A percentile compares a stretch with the other conserved stretches of the same genome.
Evolutionary conservation across 2,797 vertebrate genomes (phyloP).

Genomic region (Micrastur ruficollis): DNA sequence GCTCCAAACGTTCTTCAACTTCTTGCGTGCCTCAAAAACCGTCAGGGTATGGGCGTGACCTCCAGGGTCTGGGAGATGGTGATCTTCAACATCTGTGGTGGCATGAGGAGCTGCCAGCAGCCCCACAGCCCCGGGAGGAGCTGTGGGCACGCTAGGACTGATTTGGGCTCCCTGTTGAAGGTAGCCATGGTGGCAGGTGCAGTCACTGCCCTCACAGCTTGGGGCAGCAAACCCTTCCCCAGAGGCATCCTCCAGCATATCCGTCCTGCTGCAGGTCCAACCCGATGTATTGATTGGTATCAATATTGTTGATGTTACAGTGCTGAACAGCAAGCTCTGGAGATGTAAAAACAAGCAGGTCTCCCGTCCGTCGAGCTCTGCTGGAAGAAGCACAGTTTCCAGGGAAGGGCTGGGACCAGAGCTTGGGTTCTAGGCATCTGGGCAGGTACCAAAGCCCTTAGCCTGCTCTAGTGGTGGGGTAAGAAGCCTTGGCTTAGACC

Average conservation of each 20-base stretch:
- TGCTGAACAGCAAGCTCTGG: background rate
- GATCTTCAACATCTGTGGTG: fast-evolving
- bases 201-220: background rate
- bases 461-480: background rate
- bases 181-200: background rate
- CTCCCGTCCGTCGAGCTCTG: fast-evolving
- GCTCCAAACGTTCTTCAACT: background rate
- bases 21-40: background rate
- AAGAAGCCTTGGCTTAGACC: background rate
- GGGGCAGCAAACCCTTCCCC: background rate
- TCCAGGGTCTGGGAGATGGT: background rate
- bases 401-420: background rate
- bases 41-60: background rate
- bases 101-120: background rate
- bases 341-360: background rate
- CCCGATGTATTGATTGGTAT: background rate
- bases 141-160: background rate
- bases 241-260: background rate
- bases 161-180: background rate
- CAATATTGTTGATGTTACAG: fast-evolving
- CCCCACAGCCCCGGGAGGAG: background rate
- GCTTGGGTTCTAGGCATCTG: background rate
- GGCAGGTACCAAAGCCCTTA: background rate
- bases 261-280: background rate
- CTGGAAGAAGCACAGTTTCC: background rate